These are phyloP conservation scores for Ochropacha duplaris DNA, from an alignment of 2,888 invertebrate genomes.

Conservation along the genomic window DNA sequence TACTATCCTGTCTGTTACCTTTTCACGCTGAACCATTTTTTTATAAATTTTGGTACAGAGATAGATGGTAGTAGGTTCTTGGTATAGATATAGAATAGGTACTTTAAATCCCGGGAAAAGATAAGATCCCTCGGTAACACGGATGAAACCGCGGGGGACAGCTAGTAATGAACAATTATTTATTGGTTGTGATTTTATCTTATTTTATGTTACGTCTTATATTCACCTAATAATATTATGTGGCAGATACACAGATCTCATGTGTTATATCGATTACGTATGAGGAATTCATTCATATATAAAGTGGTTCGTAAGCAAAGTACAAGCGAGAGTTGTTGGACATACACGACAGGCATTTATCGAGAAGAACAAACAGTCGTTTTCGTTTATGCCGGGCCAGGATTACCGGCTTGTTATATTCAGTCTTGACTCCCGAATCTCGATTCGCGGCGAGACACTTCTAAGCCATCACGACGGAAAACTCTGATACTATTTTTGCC, in stretches of 20 bases:
- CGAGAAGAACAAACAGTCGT: conserved; percentile 50
- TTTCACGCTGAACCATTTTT: too few species aligned
- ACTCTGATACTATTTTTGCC: conserved; percentile 34
- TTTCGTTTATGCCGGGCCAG: conserved; percentile 47
- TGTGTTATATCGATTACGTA: neutral
- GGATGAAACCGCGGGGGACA: too few species aligned
- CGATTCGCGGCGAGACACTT: conserved; percentile 34
- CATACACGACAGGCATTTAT: conserved; percentile 30
- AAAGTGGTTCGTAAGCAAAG: conserved; percentile 28
- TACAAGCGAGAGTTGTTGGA: conserved; percentile 18
- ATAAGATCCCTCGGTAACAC: too few species aligned
- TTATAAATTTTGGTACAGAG: too few species aligned
- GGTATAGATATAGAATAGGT: too few species aligned
- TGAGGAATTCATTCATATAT: neutral
- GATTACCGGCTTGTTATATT: conserved; percentile 53
- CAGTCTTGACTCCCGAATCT: conserved; percentile 36
- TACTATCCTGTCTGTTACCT: too few species aligned
- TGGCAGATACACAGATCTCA: neutral
- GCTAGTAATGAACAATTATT: too few species aligned
- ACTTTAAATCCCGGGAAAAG: too few species aligned
- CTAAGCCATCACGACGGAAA: conserved; percentile 22
- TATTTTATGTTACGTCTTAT: too few species aligned
- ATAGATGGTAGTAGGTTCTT: too few species aligned
- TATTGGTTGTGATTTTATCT: too few species aligned
- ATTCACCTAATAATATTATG: too few species aligned